Evolutionary conservation across 2,797 vertebrate genomes (phyloP).

Genomic region (Sebastiscus tertius): DNA sequence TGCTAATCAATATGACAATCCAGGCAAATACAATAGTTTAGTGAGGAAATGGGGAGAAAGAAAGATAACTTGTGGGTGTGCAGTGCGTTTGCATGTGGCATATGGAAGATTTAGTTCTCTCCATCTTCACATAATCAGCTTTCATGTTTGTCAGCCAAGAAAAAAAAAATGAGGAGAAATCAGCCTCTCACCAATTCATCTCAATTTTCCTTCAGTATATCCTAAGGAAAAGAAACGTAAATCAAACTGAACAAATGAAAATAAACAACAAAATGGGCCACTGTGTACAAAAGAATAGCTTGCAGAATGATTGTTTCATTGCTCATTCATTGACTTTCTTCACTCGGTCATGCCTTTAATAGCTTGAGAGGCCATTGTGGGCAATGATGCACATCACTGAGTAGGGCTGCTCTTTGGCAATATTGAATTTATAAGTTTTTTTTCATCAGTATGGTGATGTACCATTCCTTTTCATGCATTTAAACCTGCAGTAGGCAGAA

Average conservation of each 20-base stretch:
- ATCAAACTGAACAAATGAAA: background rate
- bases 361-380: background rate
- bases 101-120: background rate
- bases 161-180: background rate
- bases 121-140: background rate
- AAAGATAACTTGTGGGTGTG: background rate
- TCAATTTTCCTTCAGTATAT: background rate
- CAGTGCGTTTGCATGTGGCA: background rate
- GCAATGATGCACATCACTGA: background rate
- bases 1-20: slow-evolving; percentile 1
- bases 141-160: background rate
- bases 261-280: background rate
- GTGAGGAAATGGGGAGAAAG: background rate
- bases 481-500: background rate
- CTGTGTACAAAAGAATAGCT: background rate
- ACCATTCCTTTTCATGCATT: background rate
- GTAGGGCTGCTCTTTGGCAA: background rate
- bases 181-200: background rate
- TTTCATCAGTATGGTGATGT: background rate
- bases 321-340: background rate
- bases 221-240: background rate
- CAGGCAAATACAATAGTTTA: background rate
- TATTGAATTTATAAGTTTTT: background rate
- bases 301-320: background rate
- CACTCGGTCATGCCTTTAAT: background rate